Evolutionary conservation across 2,888 invertebrate genomes (phyloP), one percentile per base, ranked within the genome.

Genomic region (Nomada lathburiana): DNA sequence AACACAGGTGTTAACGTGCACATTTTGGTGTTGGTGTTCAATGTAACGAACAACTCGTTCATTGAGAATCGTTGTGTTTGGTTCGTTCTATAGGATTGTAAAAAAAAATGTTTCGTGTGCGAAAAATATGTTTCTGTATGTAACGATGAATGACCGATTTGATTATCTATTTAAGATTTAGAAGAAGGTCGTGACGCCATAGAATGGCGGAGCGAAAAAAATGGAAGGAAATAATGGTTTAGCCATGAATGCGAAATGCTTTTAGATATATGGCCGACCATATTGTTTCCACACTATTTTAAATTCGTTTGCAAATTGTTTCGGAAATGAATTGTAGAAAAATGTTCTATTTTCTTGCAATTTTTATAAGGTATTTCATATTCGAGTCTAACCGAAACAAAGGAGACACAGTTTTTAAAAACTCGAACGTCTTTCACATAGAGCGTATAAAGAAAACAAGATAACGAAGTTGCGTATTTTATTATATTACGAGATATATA

Each of bases 301-400:
- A 67, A 76, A 80, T 84, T 89, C 77, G 77, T 86, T 90, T 90
- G 80, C 62, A 72, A 80, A 76, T 73, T 62, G 67, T 65, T 86
- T 79, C 62, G 68, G 68, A 70, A 83, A 84, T 84, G 70, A 85
- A 76, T 79, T 87, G 88, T 88, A 88, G 86, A 91, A 88, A 86
- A 91, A 85, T 89, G 89, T 89, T 92, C 88, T 91, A 91, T 91
- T 92, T 91, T 92, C 90, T 90, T 90, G 90, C 88, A 87, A 81
- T 90, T 87, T 87, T 89, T 90, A 90, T 87, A 84, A 89, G 36
- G 64, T 78, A 60, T 91, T 91, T 81, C 82, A 77, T 86, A 88
- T 89, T 89, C 80, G 75, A 76, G 67, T 67, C 59, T 73, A 80
- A 80, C 69, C 75, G 44, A 80, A 77, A 63, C 50, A 53, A 42